These are phyloP conservation scores for Leptinotarsa juncta DNA, from an alignment of 2,888 invertebrate genomes.

Conservation along the genomic window DNA sequence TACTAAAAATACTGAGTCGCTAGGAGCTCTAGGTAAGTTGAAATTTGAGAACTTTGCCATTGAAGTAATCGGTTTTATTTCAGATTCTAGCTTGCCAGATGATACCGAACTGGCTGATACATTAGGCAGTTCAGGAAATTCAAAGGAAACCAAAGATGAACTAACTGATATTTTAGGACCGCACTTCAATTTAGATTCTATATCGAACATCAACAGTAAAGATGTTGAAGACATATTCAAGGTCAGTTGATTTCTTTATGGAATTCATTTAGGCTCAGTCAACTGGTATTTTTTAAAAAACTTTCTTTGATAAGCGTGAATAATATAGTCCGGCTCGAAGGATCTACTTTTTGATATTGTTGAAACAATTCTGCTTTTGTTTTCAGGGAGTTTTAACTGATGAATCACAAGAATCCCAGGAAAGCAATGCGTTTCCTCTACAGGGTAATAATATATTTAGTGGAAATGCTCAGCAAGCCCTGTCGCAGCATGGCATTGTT, in stretches of 20 bases:
- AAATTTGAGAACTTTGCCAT: too few species aligned
- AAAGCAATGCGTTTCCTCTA: slow-evolving; percentile 71
- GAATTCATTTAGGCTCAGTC: too few species aligned
- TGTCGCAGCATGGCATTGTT: slow-evolving; percentile 47
- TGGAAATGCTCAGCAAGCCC: slow-evolving; percentile 37
- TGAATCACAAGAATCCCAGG: slow-evolving; percentile 83
- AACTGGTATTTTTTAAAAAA: too few species aligned
- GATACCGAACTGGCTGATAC: slow-evolving; percentile 62
- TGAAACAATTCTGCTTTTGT: background rate
- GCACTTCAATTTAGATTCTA: slow-evolving; percentile 81
- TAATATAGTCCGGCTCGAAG: background rate
- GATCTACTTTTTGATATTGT: background rate
- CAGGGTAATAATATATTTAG: slow-evolving; percentile 46
- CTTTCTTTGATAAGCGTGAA: too few species aligned
- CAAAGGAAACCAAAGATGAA: slow-evolving; percentile 77
- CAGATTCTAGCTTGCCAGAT: slow-evolving; percentile 63
- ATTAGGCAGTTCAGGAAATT: slow-evolving; percentile 62
- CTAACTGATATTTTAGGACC: slow-evolving; percentile 75
- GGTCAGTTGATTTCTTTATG: slow-evolving; percentile 49
- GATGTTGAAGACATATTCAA: slow-evolving; percentile 94
- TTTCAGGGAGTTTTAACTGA: slow-evolving; percentile 81
- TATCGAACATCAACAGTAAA: slow-evolving; percentile 90
- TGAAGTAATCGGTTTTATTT: slow-evolving; percentile 33
- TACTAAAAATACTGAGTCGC: slow-evolving; percentile 67
- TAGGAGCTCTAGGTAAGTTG: slow-evolving; percentile 65